Conservation (phyloP, 2,113 vertebrate species). For the Saguinus midas region DNA sequence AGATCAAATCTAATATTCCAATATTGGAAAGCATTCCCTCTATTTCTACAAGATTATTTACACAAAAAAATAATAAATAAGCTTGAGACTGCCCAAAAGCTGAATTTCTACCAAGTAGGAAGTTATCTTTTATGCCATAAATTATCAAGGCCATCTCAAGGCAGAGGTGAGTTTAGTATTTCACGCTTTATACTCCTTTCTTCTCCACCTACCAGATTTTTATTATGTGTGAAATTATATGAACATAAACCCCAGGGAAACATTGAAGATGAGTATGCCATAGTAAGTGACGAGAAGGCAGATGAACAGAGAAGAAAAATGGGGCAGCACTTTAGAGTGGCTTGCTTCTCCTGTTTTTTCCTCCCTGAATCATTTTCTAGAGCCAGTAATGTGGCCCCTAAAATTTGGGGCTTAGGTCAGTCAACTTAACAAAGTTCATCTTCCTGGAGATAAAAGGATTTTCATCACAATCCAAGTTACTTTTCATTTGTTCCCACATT, state of each 20-base stretch:
- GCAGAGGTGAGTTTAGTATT: background rate
- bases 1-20: conserved; percentile 11
- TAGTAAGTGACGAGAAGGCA: background rate
- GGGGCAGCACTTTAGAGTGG: background rate
- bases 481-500: background rate
- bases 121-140: background rate
- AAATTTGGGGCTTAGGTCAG: background rate
- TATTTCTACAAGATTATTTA: background rate
- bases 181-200: background rate
- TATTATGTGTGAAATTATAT: background rate
- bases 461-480: background rate
- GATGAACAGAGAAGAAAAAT: background rate
- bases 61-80: background rate
- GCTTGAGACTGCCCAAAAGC: background rate
- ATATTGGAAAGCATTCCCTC: background rate
- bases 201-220: background rate
- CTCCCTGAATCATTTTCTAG: background rate
- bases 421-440: background rate
- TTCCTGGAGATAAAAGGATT: background rate
- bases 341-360: background rate
- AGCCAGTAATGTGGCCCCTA: background rate
- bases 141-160: background rate
- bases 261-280: background rate
- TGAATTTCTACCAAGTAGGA: background rate
- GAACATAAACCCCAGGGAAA: background rate